Evolutionary conservation across 2,113 vertebrate genomes (phyloP), one percentile per base, ranked within the genome.

Genomic region (Solea senegalensis): DNA sequence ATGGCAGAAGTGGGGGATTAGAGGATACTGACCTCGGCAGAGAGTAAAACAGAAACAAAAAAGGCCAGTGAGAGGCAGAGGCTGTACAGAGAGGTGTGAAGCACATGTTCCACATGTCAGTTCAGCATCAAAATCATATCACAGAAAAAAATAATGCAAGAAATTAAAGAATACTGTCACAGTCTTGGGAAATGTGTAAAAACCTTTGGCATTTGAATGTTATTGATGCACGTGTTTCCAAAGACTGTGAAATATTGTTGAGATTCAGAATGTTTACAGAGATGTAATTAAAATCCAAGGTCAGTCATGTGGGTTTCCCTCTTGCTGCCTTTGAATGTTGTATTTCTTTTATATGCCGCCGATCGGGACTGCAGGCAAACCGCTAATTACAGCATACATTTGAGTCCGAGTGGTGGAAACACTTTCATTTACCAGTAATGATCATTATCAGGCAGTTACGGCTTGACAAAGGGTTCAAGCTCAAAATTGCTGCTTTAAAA

Each of bases 1-100:
- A 58, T 50, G 75, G 12, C 68, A 71, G 39, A 66, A 54, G 56
- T 34, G 60, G 28, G 48, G 61, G 49, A 72, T 77, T 58, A 62
- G 70, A 26, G 60, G 27, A 21, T 48, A 62, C 44, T 28, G 53
- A 82, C 65, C 70, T 5, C 39, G 60, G 62, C 40, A 27, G 21
- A 57, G 49, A 58, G 34, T 6, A 41, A 65, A 58, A 60, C 26
- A 59, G 44, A 62, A 78, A 76, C n/a, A 53, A 56, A 65, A 27
- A 53, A 40, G 10, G 13, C 1, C 2, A 34, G 46, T 63, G 66
- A 83, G 58, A 66, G 44, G n/a, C 9, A 14, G 41, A 65, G 27
- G 54, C 10, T 8, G 43, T 5, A 12, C 48, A 69, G 46, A 59
- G n/a, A 16, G n/a, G 1, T 45, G 7, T 39, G 59, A 76, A 64